Percentiles rank a stretch among this genome's conserved stretches.
phyloP scores from a whole-genome alignment of 2,888 invertebrate species.

The Spodoptera picta region DNA sequence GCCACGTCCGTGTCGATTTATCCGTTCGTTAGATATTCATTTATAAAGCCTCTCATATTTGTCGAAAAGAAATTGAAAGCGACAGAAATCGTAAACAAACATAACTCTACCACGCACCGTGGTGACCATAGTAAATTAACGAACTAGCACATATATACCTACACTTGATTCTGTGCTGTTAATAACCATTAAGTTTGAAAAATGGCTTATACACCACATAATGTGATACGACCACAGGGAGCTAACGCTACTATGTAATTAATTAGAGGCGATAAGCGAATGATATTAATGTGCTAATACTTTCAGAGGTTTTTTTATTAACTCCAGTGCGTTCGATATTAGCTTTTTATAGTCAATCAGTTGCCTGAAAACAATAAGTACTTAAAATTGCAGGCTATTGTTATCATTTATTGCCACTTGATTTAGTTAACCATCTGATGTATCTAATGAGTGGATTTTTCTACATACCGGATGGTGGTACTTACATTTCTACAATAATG shows the following conservation, averaged over 20 bases:
- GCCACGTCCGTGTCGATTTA: not conserved
- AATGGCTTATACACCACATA: conserved; percentile 45
- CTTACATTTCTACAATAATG: no score
- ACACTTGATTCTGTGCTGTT: conserved; percentile 27
- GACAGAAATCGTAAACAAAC: conserved; percentile 11
- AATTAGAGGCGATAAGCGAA: conserved; percentile 47
- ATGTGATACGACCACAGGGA: conserved; percentile 31
- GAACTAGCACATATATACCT: conserved; percentile 22
- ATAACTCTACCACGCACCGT: conserved; percentile 9
- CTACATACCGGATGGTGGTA: no score
- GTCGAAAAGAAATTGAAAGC: conserved; percentile 17
- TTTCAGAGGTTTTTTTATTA: conserved; percentile 19
- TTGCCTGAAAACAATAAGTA: no score
- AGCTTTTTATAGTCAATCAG: no score
- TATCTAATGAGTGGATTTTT: no score
- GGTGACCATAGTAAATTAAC: conserved; percentile 25
- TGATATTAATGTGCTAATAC: conserved; percentile 44
- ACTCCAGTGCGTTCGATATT: not conserved
- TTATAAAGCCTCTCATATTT: conserved; percentile 3
- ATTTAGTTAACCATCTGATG: no score
- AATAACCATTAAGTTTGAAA: conserved; percentile 52
- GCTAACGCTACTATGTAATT: conserved; percentile 33
- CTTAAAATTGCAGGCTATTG: no score
- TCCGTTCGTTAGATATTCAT: not conserved
- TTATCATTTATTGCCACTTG: no score